Conservation (phyloP, 1,140 invertebrate species). For the Scaptomyza hsui region DNA sequence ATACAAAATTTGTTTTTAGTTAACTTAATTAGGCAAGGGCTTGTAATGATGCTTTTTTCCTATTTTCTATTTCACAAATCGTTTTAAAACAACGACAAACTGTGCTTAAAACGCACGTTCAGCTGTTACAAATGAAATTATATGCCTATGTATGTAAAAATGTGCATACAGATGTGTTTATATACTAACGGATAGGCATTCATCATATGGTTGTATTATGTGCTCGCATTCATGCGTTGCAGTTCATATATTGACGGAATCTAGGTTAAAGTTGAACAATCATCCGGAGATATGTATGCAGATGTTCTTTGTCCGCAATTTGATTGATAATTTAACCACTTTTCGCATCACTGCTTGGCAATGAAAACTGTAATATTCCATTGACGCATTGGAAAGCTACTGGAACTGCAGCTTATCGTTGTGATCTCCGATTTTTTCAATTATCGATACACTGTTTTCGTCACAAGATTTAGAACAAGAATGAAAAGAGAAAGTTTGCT, state of each 20-base stretch:
- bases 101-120: slow-evolving; percentile 57
- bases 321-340: background rate
- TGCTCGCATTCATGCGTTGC: slow-evolving; percentile 34
- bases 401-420: too few species aligned
- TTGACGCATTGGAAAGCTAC: background rate
- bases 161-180: background rate
- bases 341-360: background rate
- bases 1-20: too few species aligned
- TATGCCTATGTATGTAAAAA: slow-evolving; percentile 12
- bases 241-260: slow-evolving; percentile 16
- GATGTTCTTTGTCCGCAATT: background rate
- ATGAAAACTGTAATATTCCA: background rate
- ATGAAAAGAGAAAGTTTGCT: background rate
- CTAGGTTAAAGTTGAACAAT: slow-evolving; percentile 45
- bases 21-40: too few species aligned
- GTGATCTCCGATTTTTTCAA: too few species aligned
- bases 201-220: slow-evolving; percentile 12
- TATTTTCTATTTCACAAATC: slow-evolving; percentile 19
- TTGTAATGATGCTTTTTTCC: too few species aligned
- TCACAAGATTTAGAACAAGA: too few species aligned
- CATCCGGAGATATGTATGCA: background rate
- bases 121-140: slow-evolving; percentile 7
- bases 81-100: slow-evolving; percentile 30
- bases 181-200: slow-evolving; percentile 6
- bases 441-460: too few species aligned